Percentiles rank a stretch among this genome's conserved stretches.
Evolutionary conservation across 1,140 invertebrate species (phyloP).

Genomic region (Babylonia areolata): DNA sequence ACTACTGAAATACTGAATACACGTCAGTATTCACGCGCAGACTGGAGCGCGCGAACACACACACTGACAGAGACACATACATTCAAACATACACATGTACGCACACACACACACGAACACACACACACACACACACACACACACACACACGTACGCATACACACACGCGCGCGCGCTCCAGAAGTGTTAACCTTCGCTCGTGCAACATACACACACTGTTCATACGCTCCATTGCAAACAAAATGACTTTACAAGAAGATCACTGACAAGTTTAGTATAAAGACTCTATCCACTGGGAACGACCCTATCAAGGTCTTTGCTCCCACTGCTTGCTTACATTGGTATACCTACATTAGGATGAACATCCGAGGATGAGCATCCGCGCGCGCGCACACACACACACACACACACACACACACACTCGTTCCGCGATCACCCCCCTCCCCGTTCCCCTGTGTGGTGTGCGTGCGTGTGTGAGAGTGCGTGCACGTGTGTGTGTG

Average conservation of each 20-base stretch:
- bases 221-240: too few relatives aligned
- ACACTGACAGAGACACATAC: not conserved
- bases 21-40: not conserved
- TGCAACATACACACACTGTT: too few relatives aligned
- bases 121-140: slow-evolving; percentile 11
- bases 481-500: not conserved
- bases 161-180: too few relatives aligned
- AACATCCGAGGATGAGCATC: not conserved
- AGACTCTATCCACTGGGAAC: too few relatives aligned
- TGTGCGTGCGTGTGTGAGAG: too few relatives aligned
- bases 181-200: too few relatives aligned
- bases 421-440: not conserved
- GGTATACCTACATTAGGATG: too few relatives aligned
- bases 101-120: not conserved
- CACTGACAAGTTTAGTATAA: too few relatives aligned
- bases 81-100: not conserved
- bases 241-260: too few relatives aligned
- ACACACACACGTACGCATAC: not conserved
- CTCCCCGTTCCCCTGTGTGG: too few relatives aligned
- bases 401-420: not conserved
- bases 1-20: not conserved
- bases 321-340: too few relatives aligned
- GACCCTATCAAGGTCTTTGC: too few relatives aligned
- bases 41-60: not conserved
- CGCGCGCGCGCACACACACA: not conserved